Base-by-base conservation (phyloP, 2,888 invertebrate genomes). In the Platycheirus rosarum region DNA sequence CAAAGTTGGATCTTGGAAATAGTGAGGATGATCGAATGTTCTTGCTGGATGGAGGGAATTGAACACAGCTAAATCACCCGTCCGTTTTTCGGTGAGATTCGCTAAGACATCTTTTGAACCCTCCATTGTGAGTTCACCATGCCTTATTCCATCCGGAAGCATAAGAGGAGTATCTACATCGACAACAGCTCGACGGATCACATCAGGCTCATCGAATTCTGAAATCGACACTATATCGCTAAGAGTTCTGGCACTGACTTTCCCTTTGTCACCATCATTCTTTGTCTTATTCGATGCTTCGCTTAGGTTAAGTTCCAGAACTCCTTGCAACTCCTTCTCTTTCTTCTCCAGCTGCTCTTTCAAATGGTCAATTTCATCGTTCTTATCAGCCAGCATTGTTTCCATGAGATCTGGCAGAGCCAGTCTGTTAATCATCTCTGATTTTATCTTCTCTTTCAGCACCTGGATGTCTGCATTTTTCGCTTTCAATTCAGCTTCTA, bases 151-250 rank as follows among this genome's bases (percentile, higher is more conserved):
- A 3, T 87, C 87, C 0, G 85, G 86, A 7, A 87, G 86, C 60
- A 89, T 32, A 0, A 90, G 84, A 0, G 89, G 88, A 2, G 88
- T 88, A 9, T 86, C 87, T 0, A 85, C 71, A 20, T 87, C 86
- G 3, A 66, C 69, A 1, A 86, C 86, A 6, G 92, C 93, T 0
- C 92, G 92, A 5, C 93, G 90, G 88, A 92, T 92, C 69, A 93
- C 91, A 86, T 94, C 94, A 57, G 93, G 92, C 85, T 94, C 94
- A 79, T 94, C 94, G 76, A 93, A 93, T 85, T 95, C 95, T 0
- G 95, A 93, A 87, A 95, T 93, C 0, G 95, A 95, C 0, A 95
- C 91, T 73, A 95, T 93, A 85, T 95, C 95, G 87, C 94, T 94
- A 4, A 95, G 90, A 0, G 95, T 95, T 42, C 95, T 92, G 0